Evolutionary conservation across 2,888 invertebrate species (phyloP).

Genomic region (Noctua pronuba): DNA sequence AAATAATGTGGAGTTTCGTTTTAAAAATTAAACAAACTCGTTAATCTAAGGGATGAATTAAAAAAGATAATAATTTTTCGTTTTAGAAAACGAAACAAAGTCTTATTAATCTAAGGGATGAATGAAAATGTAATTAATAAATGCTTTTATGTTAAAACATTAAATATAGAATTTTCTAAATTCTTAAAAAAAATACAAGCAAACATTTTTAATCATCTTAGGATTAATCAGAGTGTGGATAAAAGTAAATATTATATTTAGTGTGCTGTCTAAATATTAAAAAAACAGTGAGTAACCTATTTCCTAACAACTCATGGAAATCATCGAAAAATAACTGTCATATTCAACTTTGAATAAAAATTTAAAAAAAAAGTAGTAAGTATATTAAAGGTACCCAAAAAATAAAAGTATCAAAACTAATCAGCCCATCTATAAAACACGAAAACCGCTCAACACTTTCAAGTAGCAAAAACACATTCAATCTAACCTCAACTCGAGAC

Average conservation of each 20-base stretch:
- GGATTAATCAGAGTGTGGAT: background rate
- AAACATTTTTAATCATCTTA: background rate
- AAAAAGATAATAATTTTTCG: background rate
- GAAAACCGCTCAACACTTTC: conserved; percentile 73
- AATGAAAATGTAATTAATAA: background rate
- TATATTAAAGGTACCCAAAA: background rate
- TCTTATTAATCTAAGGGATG: background rate
- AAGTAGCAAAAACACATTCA: conserved; percentile 65
- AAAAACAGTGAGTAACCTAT: background rate
- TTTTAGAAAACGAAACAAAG: background rate
- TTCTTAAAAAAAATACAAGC: background rate
- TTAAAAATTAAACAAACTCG: background rate
- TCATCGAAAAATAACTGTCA: background rate
- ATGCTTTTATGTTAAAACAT: too few relatives aligned
- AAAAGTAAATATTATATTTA: background rate
- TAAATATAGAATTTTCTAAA: background rate
- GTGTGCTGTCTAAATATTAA: background rate
- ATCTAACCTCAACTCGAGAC: conserved; percentile 53
- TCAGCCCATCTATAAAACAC: conserved; percentile 53
- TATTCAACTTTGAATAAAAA: too few relatives aligned
- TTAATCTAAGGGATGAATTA: background rate
- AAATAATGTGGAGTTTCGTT: background rate
- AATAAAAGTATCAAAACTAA: conserved; percentile 69
- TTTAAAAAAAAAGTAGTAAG: too few relatives aligned
- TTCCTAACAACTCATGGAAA: background rate